These are phyloP conservation scores for Hyposoter dolosus DNA, from an alignment of 2,888 invertebrate species.

Conservation along the genomic window DNA sequence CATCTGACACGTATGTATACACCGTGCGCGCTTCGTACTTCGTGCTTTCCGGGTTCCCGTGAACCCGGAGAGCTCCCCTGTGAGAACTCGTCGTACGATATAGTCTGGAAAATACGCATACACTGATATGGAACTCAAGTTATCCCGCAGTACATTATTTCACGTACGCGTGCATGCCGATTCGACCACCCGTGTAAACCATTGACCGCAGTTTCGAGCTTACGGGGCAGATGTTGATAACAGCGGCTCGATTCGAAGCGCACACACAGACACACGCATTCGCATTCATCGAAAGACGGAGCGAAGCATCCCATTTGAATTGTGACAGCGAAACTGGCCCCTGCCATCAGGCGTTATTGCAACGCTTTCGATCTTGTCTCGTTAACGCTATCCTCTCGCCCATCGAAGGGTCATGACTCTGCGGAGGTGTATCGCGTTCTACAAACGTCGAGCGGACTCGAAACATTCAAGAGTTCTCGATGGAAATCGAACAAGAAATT, in stretches of 20 bases:
- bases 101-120: background rate
- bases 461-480: background rate
- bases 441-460: background rate
- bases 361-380: conserved; percentile 36
- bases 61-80: background rate
- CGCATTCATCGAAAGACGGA: conserved; percentile 50
- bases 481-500: background rate
- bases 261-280: conserved; percentile 49
- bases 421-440: conserved; percentile 9
- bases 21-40: conserved; percentile 62
- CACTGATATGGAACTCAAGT: conserved; percentile 20
- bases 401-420: conserved; percentile 78
- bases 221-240: conserved; percentile 82
- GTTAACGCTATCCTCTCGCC: conserved; percentile 66
- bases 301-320: conserved; percentile 69
- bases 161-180: conserved; percentile 59
- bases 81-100: conserved; percentile 12
- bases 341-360: conserved; percentile 25
- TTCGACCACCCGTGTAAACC: conserved; percentile 58
- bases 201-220: conserved; percentile 71
- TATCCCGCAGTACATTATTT: conserved; percentile 51
- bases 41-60: too few relatives aligned
- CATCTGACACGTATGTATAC: conserved; percentile 69
- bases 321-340: conserved; percentile 78
- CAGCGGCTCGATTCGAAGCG: conserved; percentile 70